A percentile compares a stretch with the other conserved stretches of the same genome.
These are phyloP conservation scores for Littorina saxatilis DNA, from an alignment of 1,140 invertebrate genomes.

Conservation along the genomic window DNA sequence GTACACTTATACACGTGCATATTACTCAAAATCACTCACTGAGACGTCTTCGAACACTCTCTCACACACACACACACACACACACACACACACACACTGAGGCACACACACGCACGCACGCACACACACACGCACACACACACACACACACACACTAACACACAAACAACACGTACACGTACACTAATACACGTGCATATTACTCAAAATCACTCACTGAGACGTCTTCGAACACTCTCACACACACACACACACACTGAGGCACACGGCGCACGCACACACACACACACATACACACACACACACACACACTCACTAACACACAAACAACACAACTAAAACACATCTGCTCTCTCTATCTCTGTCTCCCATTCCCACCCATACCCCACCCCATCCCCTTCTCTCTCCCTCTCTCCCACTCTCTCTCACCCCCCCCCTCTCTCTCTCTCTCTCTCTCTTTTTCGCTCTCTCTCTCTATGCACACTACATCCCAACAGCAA, in stretches of 20 bases:
- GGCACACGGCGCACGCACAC: slow-evolving; percentile 8
- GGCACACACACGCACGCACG: background rate
- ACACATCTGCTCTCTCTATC: background rate
- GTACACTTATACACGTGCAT: background rate
- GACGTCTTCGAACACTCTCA: background rate
- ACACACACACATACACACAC: slow-evolving; percentile 7
- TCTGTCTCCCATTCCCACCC: no score
- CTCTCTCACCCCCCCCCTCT: background rate
- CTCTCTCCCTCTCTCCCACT: no score
- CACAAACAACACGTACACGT: background rate
- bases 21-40: background rate
- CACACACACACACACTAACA: background rate
- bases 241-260: slow-evolving; percentile 8
- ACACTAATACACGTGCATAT: background rate
- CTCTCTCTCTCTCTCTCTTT: no score
- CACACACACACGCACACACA: slow-evolving; percentile 2
- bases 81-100: background rate
- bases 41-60: background rate
- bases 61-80: slow-evolving; percentile 12
- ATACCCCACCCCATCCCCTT: no score
- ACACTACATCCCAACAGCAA: no score
- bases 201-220: background rate
- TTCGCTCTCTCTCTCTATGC: no score
- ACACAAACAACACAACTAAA: background rate
- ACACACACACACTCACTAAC: background rate